Evolutionary conservation across 2,888 invertebrate species (phyloP).

Genomic region (Trichopoda pennipes): DNA sequence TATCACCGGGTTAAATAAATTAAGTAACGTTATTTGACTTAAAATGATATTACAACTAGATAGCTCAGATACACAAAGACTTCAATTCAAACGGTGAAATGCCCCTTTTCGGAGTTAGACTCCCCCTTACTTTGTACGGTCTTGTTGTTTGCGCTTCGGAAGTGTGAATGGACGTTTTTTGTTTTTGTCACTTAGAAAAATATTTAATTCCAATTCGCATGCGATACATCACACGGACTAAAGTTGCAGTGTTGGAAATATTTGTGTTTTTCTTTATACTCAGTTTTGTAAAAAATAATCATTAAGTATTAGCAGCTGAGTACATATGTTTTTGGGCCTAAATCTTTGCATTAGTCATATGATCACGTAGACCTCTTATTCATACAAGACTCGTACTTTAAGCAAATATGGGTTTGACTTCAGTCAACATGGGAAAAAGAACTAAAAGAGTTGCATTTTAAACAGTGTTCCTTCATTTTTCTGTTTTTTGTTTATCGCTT

Average conservation of each 20-base stretch:
- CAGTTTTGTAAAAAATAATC: slow-evolving; percentile 46
- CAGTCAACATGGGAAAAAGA: slow-evolving; percentile 4
- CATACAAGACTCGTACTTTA: slow-evolving; percentile 36
- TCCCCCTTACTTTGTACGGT: not conserved
- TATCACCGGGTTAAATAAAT: too few relatives aligned
- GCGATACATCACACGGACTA: slow-evolving; percentile 73
- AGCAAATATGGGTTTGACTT: slow-evolving; percentile 40
- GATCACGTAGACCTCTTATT: slow-evolving; percentile 73
- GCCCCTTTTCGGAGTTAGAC: too few relatives aligned
- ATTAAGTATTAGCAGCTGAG: slow-evolving; percentile 75
- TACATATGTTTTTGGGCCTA: slow-evolving; percentile 78
- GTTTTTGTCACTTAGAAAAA: slow-evolving; percentile 51
- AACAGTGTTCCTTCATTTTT: slow-evolving; percentile 45
- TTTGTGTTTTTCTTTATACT: slow-evolving; percentile 44
- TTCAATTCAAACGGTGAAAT: too few relatives aligned
- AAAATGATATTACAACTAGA: too few relatives aligned
- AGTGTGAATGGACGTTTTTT: slow-evolving; percentile 65
- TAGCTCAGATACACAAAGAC: too few relatives aligned
- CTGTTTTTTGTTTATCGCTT: slow-evolving; percentile 49
- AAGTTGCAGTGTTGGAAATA: slow-evolving; percentile 55
- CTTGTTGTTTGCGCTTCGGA: slow-evolving; percentile 8
- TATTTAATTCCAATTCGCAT: slow-evolving; percentile 78
- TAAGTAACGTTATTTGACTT: too few relatives aligned
- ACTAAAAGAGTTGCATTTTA: slow-evolving; percentile 44
- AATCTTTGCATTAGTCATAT: slow-evolving; percentile 75